Evolutionary conservation across 2,797 vertebrate species (phyloP), one percentile per base, ranked within the genome.

Genomic region (Lycodopsis pacificus): DNA sequence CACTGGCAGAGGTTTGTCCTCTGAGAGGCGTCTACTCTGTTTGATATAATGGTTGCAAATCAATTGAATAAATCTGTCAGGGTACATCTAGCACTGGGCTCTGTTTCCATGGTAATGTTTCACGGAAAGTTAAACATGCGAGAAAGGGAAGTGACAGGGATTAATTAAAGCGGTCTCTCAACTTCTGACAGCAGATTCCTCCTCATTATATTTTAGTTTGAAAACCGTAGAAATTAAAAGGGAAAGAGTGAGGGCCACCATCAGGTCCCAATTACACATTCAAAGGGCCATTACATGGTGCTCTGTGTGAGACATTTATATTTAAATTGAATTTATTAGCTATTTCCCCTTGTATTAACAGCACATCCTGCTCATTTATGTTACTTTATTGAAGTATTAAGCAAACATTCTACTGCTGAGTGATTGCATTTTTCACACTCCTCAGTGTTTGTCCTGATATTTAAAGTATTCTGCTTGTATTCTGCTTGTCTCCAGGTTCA

Each of bases 61-160:
- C 10, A 5, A 63, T 46, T 64, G 10, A 27, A 44, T 25, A 27
- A 42, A 5, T 27, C 19, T 63, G 14, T 44, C n/a, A 42, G 8
- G 42, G 38, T 25, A 27, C 22, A 63, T 42, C n/a, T 27, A 15
- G 44, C 17, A 22, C 14, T 63, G 22, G 25, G 1, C 40, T 66
- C 40, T 74, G 86, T 87, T 89, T 84, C 82, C 71, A 86, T 87
- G 85, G 86, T 11, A 22, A 84, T 66, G 14, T 78, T 34, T 77
- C 34, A 20, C 11, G 64, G 56, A 62, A 58, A 53, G 44, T n/a
- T 46, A n/a, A 59, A 9, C 27, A 5, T 8, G 25, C 7, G 36
- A 62, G 13, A 40, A 70, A 68, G 32, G 64, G 19, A 77, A 49
- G 38, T 81, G 72, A 78, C 46, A 71, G 48, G 54, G 71, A 71